phyloP scores from a whole-genome alignment of 2,888 invertebrate genomes.

The Rugalucina vietnamica region DNA sequence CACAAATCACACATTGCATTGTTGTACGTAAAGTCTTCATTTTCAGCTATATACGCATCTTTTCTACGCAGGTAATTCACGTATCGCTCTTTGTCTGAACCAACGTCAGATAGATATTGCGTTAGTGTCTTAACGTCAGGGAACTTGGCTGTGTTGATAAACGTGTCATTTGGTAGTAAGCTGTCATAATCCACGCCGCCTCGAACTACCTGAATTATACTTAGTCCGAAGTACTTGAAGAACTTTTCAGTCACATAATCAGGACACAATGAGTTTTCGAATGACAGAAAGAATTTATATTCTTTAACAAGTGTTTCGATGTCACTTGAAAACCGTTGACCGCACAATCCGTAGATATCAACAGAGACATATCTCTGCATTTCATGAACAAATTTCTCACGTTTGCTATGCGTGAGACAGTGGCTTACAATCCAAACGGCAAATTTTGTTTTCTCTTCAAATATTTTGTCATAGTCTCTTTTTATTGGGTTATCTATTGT shows the following conservation, averaged over 20 bases:
- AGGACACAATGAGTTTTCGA: conserved; percentile 78
- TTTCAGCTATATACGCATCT: conserved; percentile 17
- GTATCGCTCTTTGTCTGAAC: conserved; percentile 34
- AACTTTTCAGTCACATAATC: conserved; percentile 81
- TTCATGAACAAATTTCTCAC: conserved; percentile 58
- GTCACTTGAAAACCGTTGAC: background rate
- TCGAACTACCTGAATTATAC: conserved; percentile 77
- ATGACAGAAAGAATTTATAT: conserved; percentile 77
- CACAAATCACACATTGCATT: conserved; percentile 41
- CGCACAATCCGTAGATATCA: conserved; percentile 64
- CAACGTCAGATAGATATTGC: conserved; percentile 21
- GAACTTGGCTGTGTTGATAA: conserved; percentile 79
- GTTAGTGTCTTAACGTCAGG: conserved; percentile 61
- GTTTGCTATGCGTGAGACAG: conserved; percentile 50
- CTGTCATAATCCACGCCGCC: conserved; percentile 76
- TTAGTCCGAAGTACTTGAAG: conserved; percentile 64
- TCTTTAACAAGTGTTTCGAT: conserved; percentile 32
- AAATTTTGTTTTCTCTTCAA: conserved; percentile 40
- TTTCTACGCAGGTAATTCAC: conserved; percentile 38
- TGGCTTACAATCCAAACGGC: conserved; percentile 70
- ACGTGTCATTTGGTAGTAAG: conserved; percentile 76
- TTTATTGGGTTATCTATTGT: background rate
- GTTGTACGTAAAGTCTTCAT: background rate
- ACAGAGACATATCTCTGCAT: conserved; percentile 57
- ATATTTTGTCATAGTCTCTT: conserved; percentile 20